A percentile compares a stretch with the other conserved stretches of the same genome.
Conservation (phyloP, 2,797 vertebrate species). For the Acipenser ruthenus region DNA sequence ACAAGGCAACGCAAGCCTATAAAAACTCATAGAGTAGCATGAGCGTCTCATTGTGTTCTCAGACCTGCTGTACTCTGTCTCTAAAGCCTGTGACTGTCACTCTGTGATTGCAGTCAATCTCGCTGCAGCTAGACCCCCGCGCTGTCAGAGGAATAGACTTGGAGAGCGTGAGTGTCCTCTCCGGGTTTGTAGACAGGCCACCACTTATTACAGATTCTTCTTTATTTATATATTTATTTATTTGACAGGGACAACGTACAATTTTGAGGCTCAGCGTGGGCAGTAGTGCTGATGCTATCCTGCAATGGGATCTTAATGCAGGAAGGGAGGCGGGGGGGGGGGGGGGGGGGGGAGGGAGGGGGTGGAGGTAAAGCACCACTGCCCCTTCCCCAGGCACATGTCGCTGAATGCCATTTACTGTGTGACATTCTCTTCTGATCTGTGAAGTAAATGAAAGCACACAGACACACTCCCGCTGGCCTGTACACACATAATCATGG, state of each 20-base stretch:
- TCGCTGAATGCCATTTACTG: neutral
- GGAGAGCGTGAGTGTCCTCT: neutral
- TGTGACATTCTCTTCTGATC: neutral
- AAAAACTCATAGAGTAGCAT: too few species aligned
- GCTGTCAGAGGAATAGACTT: neutral
- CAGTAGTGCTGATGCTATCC: neutral
- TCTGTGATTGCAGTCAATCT: conserved; percentile 1
- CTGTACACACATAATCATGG: too few species aligned
- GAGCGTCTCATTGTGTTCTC: too few species aligned
- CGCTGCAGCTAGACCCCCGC: neutral
- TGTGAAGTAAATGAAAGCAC: neutral
- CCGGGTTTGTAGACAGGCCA: neutral
- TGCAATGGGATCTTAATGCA: neutral
- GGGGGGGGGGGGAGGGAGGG: neutral
- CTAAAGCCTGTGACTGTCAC: neutral
- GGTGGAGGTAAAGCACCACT: neutral
- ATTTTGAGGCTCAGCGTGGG: too few species aligned
- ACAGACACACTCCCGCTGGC: neutral
- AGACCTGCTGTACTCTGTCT: too few species aligned
- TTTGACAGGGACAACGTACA: too few species aligned
- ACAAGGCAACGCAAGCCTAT: too few species aligned
- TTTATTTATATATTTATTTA: too few species aligned
- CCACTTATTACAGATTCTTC: neutral
- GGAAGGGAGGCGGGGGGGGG: too few species aligned
- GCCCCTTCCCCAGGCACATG: neutral